Evolutionary conservation across 1,140 invertebrate species (phyloP), one percentile per base, ranked within the genome.

Genomic region (Drosophila ficusphila): DNA sequence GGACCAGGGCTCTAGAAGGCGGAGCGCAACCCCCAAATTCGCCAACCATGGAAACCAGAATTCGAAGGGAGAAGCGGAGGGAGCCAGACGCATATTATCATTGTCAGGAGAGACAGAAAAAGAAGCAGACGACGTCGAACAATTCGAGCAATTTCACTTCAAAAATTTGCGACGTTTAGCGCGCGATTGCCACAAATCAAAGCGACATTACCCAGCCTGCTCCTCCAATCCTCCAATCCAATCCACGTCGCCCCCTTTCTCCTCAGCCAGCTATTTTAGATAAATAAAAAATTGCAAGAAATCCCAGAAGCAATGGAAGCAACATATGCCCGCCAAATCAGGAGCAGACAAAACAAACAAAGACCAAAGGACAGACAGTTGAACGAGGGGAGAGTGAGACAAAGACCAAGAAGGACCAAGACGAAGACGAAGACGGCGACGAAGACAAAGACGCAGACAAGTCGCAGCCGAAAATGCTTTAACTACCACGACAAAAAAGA

Each of bases 181-280:
- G 76, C 81, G 61, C 81, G 81, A 86, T 86, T 85, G 81, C 76
- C 76, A 85, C 76, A 85, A 85, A 85, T 86, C 81, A 85, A 86
- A 85, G 81, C 72, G 76, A 81, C 81, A 86, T 85, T 85, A 72
- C 39, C 54, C 54, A 72, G 67, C 65, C 52, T 33, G 54, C 36
- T 47, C 51, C 34, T 46, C 68, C 75, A 8, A 14, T 33, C 31
- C 34, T n/a, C n/a, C n/a, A n/a, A 12, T 12, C 29, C 16, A 5
- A n/a, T 25, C 41, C 41, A 19, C 16, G 1, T 39, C 27, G 12
- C 19, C 16, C 25, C 36, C 19, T n/a, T 27, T 12, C 18, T 12
- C 16, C 11, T 2, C 61, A 31, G 14, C 11, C 7, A 54, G 48
- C 46, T 44, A 46, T 78, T 83, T 78, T 75, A 83, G 79, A 83